A percentile compares a stretch with the other conserved stretches of the same genome.
phyloP scores from a whole-genome alignment of 2,113 vertebrate species.

The Bufo bufo region DNA sequence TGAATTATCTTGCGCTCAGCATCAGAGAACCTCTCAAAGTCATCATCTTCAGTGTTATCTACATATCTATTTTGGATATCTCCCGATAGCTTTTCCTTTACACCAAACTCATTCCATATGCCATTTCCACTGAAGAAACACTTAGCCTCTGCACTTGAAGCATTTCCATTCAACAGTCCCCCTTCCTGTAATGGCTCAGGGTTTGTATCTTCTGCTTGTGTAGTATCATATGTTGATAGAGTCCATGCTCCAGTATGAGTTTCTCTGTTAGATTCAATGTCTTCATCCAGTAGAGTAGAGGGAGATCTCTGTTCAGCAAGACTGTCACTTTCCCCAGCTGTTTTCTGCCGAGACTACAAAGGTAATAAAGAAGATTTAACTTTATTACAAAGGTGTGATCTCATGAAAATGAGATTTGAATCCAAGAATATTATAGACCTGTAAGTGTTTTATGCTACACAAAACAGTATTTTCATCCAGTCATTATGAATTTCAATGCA shows the following conservation, averaged over 20 bases:
- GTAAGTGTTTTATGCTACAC: neutral
- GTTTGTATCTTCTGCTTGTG: neutral
- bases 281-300: neutral
- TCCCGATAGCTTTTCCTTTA: neutral
- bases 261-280: neutral
- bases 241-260: neutral
- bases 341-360: conserved; percentile 45
- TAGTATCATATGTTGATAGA: neutral
- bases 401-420: neutral
- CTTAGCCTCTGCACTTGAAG: neutral
- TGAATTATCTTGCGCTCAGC: conserved; percentile 43
- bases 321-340: neutral
- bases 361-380: neutral
- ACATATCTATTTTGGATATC: neutral
- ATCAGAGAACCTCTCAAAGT: neutral
- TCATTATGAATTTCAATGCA: neutral
- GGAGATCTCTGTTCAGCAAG: neutral
- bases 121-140: neutral
- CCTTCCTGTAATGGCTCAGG: neutral
- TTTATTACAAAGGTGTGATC: neutral
- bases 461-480: neutral
- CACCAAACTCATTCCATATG: neutral
- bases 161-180: neutral
- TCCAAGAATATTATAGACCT: neutral
- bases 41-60: conserved; percentile 4